These are phyloP conservation scores for Arnoldichthys spilopterus DNA, from an alignment of 2,797 vertebrate species.

Conservation along the genomic window DNA sequence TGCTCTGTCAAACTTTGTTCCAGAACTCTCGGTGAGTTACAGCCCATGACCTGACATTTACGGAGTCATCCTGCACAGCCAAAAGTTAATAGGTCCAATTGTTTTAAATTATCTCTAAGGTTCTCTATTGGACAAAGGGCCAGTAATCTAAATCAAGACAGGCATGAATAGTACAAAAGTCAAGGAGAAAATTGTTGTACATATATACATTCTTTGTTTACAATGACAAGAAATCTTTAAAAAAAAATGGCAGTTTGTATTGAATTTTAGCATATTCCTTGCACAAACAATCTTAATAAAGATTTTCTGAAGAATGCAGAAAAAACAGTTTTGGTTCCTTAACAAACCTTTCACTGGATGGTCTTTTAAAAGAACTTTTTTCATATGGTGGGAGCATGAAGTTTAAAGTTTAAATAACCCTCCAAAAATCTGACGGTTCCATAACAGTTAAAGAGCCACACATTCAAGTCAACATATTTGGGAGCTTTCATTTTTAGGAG, in stretches of 20 bases:
- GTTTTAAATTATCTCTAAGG: slow-evolving; percentile 68
- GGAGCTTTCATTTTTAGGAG: too few species aligned
- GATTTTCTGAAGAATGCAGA: too few species aligned
- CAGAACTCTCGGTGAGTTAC: slow-evolving; percentile 64
- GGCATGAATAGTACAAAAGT: slow-evolving; percentile 47
- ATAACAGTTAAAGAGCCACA: too few species aligned
- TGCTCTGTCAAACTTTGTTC: slow-evolving; percentile 50
- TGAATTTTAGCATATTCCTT: not conserved
- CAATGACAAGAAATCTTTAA: not conserved
- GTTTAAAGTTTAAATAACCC: too few species aligned
- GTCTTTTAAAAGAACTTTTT: too few species aligned
- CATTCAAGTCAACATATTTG: too few species aligned
- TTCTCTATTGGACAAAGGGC: slow-evolving; percentile 54
- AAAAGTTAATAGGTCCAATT: slow-evolving; percentile 67
- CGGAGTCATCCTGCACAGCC: slow-evolving; percentile 54
- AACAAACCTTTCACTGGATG: too few species aligned
- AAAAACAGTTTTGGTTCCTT: too few species aligned
- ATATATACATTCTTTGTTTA: slow-evolving; percentile 38
- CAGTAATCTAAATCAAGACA: slow-evolving; percentile 62
- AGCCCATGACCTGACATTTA: slow-evolving; percentile 57
- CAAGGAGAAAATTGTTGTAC: slow-evolving; percentile 48
- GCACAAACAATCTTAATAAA: too few species aligned
- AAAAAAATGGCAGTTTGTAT: not conserved
- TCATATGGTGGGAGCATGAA: too few species aligned
- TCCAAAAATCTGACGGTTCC: too few species aligned